Conservation (phyloP, 2,888 invertebrate species). For the Standfussiana lucernea region DNA sequence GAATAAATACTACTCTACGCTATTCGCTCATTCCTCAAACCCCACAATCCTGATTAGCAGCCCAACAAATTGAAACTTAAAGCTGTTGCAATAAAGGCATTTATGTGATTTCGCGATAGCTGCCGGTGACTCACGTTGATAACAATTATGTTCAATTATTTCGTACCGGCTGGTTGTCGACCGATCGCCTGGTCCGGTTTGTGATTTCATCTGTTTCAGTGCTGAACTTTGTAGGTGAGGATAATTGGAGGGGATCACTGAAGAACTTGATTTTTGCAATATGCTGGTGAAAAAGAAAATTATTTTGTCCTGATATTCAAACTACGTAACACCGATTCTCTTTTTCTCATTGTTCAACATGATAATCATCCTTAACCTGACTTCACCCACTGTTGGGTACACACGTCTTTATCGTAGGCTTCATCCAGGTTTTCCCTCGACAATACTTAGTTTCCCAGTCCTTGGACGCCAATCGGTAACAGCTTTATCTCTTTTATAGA, state of each 20-base stretch:
- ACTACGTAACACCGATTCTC: not conserved
- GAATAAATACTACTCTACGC: slow-evolving; percentile 6
- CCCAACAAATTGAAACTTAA: slow-evolving; percentile 70
- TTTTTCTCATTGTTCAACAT: not conserved
- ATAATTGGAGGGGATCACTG: not conserved
- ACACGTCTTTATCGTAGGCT: not conserved
- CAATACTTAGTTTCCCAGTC: not conserved
- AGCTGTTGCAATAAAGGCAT: slow-evolving; percentile 69
- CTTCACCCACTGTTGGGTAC: not conserved
- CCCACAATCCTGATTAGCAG: slow-evolving; percentile 59
- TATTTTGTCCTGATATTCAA: not conserved
- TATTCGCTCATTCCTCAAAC: slow-evolving; percentile 12
- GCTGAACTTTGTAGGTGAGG: not conserved
- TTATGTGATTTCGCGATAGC: slow-evolving; percentile 66
- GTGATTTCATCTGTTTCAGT: slow-evolving; percentile 52
- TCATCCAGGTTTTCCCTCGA: not conserved
- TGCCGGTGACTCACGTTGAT: slow-evolving; percentile 63
- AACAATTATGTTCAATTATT: slow-evolving; percentile 58
- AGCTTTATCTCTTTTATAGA: not conserved
- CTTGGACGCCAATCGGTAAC: not conserved
- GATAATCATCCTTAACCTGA: not conserved
- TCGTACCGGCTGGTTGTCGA: slow-evolving; percentile 10
- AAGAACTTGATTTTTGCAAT: not conserved
- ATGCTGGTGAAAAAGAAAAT: not conserved
- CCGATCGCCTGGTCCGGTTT: slow-evolving; percentile 23